These are phyloP conservation scores for Siniperca knerii DNA, from an alignment of 2,113 vertebrate genomes.

Conservation along the genomic window DNA sequence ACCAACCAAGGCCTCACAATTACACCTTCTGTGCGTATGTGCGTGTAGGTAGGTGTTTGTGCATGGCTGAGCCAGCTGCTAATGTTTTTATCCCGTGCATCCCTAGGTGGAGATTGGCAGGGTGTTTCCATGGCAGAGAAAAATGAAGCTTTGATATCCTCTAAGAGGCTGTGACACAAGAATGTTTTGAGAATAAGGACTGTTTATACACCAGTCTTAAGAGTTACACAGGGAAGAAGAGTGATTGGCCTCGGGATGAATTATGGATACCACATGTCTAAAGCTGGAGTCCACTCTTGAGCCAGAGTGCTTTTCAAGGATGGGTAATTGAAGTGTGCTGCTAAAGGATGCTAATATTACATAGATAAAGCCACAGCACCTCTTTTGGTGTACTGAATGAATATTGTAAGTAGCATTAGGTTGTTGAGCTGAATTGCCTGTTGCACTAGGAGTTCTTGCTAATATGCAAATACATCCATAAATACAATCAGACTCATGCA, in stretches of 20 bases:
- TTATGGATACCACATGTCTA: conserved; percentile 83
- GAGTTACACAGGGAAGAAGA: conserved; percentile 72
- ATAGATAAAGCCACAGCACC: conserved; percentile 58
- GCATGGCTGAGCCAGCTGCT: conserved; percentile 58
- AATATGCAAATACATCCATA: conserved; percentile 46
- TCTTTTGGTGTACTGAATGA: conserved; percentile 60
- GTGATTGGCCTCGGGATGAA: conserved; percentile 78
- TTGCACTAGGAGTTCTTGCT: conserved; percentile 75
- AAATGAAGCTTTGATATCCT: conserved; percentile 62
- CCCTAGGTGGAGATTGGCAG: conserved; percentile 54
- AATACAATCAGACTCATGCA: conserved; percentile 47
- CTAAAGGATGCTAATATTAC: conserved; percentile 76
- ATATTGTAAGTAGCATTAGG: conserved; percentile 58
- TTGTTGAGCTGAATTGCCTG: conserved; percentile 73
- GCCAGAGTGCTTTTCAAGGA: conserved; percentile 78
- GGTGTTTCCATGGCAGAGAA: conserved; percentile 55
- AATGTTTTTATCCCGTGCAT: conserved; percentile 72
- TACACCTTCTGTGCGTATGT: conserved; percentile 41
- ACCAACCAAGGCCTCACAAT: conserved; percentile 56
- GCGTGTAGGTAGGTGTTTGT: background rate
- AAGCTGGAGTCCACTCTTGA: conserved; percentile 74
- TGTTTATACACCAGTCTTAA: conserved; percentile 77
- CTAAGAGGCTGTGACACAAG: conserved; percentile 56
- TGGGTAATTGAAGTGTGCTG: conserved; percentile 78
- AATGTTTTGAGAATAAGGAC: conserved; percentile 67